Evolutionary conservation across 2,113 vertebrate genomes (phyloP).

Genomic region (Cettia cetti): DNA sequence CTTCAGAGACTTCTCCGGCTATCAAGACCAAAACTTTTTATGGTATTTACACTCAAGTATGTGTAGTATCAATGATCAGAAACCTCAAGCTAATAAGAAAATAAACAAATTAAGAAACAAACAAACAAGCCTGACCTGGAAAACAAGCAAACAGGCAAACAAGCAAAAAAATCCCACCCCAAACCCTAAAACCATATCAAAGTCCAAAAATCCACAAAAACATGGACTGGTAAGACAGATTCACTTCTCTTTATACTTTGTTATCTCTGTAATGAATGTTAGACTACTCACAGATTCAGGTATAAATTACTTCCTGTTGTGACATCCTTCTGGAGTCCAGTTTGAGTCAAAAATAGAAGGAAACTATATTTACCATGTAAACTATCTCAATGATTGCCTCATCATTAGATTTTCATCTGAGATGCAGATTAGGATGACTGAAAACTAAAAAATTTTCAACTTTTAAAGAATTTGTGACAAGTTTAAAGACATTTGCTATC

Average conservation of each 20-base stretch:
- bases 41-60: neutral
- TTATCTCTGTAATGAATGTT: neutral
- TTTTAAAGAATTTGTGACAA: neutral
- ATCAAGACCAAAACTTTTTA: neutral
- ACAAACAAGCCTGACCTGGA: neutral
- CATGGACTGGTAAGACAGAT: neutral
- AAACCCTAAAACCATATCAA: neutral
- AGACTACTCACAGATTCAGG: neutral
- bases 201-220: neutral
- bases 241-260: neutral
- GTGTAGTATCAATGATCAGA: neutral
- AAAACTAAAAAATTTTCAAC: neutral
- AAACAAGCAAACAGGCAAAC: neutral
- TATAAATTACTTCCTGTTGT: neutral
- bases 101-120: neutral
- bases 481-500: neutral
- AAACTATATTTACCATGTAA: neutral
- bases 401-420: neutral
- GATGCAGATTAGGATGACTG: neutral
- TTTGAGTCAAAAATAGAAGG: neutral
- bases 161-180: too few relatives aligned
- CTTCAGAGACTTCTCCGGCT: neutral
- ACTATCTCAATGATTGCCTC: neutral
- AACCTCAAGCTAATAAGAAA: neutral
- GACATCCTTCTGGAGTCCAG: neutral